Evolutionary conservation across 2,888 invertebrate species (phyloP).

Genomic region (Philonicus albiceps): DNA sequence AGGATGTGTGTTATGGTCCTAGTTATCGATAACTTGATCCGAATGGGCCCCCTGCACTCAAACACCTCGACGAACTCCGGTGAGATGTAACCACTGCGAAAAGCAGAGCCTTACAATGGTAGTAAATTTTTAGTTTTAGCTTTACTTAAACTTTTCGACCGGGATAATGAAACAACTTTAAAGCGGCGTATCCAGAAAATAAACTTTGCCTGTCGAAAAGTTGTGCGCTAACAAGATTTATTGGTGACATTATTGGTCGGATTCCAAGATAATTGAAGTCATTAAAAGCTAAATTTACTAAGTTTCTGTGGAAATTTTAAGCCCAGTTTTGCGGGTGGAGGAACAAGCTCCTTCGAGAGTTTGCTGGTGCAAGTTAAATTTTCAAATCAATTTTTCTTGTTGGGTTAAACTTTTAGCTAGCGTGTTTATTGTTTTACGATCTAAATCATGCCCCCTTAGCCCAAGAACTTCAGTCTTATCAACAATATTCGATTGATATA

Average conservation of each 20-base stretch:
- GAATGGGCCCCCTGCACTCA: constrained; percentile 5
- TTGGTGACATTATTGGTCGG: constrained; percentile 40
- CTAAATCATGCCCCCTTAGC: neutral
- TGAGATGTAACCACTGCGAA: constrained; percentile 6
- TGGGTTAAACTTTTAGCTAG: neutral
- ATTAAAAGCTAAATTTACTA: constrained; percentile 21
- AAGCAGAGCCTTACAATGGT: neutral
- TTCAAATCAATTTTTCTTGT: neutral
- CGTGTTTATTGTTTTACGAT: neutral
- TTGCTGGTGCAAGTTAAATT: neutral
- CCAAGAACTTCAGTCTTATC: no score
- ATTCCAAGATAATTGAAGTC: constrained; percentile 38
- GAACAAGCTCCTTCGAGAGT: neutral
- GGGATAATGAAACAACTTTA: constrained; percentile 38
- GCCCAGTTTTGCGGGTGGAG: neutral
- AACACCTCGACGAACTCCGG: neutral
- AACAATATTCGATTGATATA: no score
- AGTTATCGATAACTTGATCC: constrained; percentile 17
- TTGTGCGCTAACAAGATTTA: constrained; percentile 42
- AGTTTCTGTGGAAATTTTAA: neutral
- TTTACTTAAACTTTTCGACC: constrained; percentile 27
- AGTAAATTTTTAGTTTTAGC: constrained; percentile 28
- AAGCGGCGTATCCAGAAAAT: constrained; percentile 13
- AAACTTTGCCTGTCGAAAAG: constrained; percentile 39
- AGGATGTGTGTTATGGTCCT: neutral